These are phyloP conservation scores for Chelonoidis abingdonii DNA, from an alignment of 2,113 vertebrate species.

Conservation along the genomic window DNA sequence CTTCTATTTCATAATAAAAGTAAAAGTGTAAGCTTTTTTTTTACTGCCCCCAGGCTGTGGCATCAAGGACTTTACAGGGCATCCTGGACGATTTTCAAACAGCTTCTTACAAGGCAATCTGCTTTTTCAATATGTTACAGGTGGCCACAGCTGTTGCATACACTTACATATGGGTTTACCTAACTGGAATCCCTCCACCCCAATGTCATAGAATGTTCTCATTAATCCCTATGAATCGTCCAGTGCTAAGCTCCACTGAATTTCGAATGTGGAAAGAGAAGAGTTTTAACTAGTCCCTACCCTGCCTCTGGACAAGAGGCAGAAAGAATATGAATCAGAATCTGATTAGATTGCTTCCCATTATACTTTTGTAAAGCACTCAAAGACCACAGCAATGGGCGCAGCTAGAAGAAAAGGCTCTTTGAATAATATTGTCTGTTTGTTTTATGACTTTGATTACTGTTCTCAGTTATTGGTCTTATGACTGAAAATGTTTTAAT, in stretches of 20 bases:
- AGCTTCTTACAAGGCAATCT: neutral
- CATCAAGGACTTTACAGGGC: fast-evolving
- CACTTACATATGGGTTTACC: fast-evolving
- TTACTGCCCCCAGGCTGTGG: neutral
- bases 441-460: slow-evolving; percentile 63
- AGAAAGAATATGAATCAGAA: neutral
- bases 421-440: slow-evolving; percentile 42
- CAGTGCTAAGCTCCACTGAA: neutral
- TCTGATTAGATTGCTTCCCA: neutral
- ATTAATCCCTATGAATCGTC: slow-evolving; percentile 7
- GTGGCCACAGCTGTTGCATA: neutral
- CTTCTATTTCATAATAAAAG: neutral
- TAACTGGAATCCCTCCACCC: neutral
- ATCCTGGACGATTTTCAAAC: neutral
- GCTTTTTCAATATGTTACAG: fast-evolving
- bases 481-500: slow-evolving; percentile 31
- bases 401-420: slow-evolving; percentile 3
- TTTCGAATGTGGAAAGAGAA: neutral
- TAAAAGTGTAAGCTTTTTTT: neutral
- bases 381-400: neutral
- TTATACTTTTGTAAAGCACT: slow-evolving; percentile 33
- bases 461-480: slow-evolving; percentile 43
- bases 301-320: neutral
- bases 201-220: neutral
- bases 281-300: neutral